phyloP scores from a whole-genome alignment of 1,140 invertebrate genomes.

The Meloidogyne exigua region DNA sequence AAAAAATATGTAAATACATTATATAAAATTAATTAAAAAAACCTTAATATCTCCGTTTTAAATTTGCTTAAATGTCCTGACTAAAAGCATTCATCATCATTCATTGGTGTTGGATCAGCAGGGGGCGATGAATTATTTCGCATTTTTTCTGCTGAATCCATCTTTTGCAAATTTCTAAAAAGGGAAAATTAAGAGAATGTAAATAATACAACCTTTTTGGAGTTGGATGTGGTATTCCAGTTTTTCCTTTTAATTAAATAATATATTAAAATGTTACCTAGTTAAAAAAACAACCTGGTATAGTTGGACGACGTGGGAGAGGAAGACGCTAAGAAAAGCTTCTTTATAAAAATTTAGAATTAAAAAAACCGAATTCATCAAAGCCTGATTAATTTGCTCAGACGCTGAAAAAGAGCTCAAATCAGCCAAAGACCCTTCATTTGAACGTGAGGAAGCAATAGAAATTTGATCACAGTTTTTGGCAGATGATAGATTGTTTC shows the following conservation, averaged over 20 bases:
- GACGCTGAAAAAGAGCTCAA: slow-evolving; percentile 22
- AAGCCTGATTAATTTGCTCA: slow-evolving; percentile 2
- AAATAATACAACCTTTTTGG: slow-evolving; percentile 13
- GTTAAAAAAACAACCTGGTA: too few relatives aligned
- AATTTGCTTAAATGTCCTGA: neutral
- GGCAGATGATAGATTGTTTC: neutral
- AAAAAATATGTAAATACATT: neutral
- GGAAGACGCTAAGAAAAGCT: slow-evolving; percentile 37
- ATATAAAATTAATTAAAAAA: neutral
- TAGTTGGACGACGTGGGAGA: slow-evolving; percentile 31
- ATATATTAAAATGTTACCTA: too few relatives aligned
- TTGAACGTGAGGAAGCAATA: slow-evolving; percentile 31
- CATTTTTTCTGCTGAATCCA: neutral
- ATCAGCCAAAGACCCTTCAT: slow-evolving; percentile 38
- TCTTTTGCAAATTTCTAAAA: slow-evolving; percentile 11
- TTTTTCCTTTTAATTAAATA: too few relatives aligned
- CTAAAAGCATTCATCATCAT: slow-evolving; percentile 27
- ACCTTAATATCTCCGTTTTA: neutral
- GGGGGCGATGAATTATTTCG: neutral
- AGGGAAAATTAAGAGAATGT: neutral
- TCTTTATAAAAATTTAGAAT: neutral
- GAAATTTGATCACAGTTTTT: slow-evolving; percentile 25
- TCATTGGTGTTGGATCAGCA: slow-evolving; percentile 7
- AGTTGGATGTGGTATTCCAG: slow-evolving; percentile 33
- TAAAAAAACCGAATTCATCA: slow-evolving; percentile 32